These are phyloP conservation scores for Phoxinus phoxinus DNA, from an alignment of 2,113 vertebrate species.

Conservation along the genomic window DNA sequence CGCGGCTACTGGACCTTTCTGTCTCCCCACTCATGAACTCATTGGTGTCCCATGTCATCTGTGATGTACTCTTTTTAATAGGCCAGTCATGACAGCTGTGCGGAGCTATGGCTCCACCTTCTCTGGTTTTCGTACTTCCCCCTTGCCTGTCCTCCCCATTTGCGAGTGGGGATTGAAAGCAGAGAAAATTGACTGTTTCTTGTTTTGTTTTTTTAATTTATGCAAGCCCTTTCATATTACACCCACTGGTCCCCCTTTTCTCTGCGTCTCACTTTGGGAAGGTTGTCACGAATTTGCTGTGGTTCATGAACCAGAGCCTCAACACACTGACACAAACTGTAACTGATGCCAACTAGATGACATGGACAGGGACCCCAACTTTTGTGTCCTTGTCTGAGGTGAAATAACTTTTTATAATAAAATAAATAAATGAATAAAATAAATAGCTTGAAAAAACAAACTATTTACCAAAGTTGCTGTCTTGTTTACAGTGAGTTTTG, in stretches of 20 bases:
- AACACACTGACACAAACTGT: constrained; percentile 75
- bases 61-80: constrained; percentile 99
- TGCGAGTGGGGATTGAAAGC: constrained; percentile 91
- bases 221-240: constrained; percentile 98
- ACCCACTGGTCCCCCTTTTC: constrained; percentile 85
- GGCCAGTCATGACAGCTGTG: constrained; percentile 99
- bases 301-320: constrained; percentile 74
- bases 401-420: constrained; percentile 86
- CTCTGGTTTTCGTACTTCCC: constrained; percentile 66
- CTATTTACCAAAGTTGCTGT: constrained; percentile 92
- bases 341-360: constrained; percentile 74
- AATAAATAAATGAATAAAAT: constrained; percentile 79
- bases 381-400: constrained; percentile 85
- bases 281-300: constrained; percentile 76
- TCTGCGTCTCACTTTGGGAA: constrained; percentile 80
- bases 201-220: constrained; percentile 96
- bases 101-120: constrained; percentile 83
- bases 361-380: constrained; percentile 78
- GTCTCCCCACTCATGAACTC: constrained; percentile 99
- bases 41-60: constrained; percentile 99
- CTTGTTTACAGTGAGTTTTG: constrained; percentile 95
- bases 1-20: constrained; percentile 98
- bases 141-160: constrained; percentile 70
- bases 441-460: constrained; percentile 81
- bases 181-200: constrained; percentile 83